Conservation (phyloP, 1,140 invertebrate species). For the Lepidurus apus region DNA sequence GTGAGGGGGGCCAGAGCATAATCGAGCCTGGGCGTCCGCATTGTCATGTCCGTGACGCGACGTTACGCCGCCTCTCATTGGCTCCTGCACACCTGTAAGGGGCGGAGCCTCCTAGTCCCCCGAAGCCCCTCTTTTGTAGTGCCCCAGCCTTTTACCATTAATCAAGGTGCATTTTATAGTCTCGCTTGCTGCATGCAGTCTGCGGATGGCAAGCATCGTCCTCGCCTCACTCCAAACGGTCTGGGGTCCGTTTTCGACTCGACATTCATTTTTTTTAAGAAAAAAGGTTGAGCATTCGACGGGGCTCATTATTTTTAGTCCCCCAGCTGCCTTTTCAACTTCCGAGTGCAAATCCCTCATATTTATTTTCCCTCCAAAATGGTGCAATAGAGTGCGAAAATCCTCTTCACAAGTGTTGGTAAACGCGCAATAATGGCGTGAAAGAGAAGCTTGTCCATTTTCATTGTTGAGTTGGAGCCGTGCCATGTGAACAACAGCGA, state of each 20-base stretch:
- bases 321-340: not conserved
- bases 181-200: constrained; percentile 17
- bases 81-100: constrained; percentile 3
- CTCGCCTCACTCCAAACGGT: constrained; percentile 7
- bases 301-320: not conserved
- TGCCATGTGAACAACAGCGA: constrained; percentile 13
- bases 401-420: too few relatives aligned
- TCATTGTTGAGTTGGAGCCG: not conserved
- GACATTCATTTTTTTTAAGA: not conserved
- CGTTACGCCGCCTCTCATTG: constrained; percentile 13
- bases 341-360: not conserved
- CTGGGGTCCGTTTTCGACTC: not conserved
- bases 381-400: too few relatives aligned
- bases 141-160: constrained; percentile 21
- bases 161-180: constrained; percentile 22
- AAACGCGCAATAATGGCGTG: too few relatives aligned
- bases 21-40: not conserved
- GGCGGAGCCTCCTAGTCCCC: not conserved
- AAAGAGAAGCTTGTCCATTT: too few relatives aligned
- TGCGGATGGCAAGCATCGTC: constrained; percentile 10
- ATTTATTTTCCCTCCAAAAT: not conserved
- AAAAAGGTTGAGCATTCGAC: not conserved
- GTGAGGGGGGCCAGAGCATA: not conserved
- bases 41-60: not conserved
- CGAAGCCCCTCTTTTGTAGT: constrained; percentile 12